These are phyloP conservation scores for Drosophila lini DNA, from an alignment of 1,140 invertebrate genomes.

Conservation along the genomic window DNA sequence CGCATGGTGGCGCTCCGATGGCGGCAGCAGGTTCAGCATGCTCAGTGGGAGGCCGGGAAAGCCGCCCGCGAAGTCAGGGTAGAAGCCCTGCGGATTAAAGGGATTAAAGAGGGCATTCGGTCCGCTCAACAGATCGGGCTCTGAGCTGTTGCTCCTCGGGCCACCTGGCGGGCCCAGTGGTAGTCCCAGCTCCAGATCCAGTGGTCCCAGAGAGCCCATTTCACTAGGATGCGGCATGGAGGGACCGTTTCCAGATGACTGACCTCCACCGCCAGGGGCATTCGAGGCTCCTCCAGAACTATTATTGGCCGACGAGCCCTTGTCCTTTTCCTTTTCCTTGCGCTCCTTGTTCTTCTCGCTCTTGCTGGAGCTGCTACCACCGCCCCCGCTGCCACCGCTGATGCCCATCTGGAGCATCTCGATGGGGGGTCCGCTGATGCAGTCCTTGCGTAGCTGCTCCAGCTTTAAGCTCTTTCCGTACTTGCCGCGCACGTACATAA, in stretches of 20 bases:
- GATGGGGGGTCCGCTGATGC: slow-evolving; percentile 89
- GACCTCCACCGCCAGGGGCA: slow-evolving; percentile 16
- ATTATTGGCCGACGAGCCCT: slow-evolving; percentile 33
- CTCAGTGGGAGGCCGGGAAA: slow-evolving; percentile 91
- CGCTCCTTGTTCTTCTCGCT: slow-evolving; percentile 71
- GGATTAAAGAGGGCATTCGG: slow-evolving; percentile 89
- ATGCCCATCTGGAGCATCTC: slow-evolving; percentile 89
- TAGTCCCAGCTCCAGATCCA: slow-evolving; percentile 72
- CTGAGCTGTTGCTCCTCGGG: slow-evolving; percentile 87
- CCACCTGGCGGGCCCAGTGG: slow-evolving; percentile 74
- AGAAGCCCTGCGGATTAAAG: slow-evolving; percentile 89
- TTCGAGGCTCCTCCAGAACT: slow-evolving; percentile 18
- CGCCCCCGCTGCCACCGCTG: slow-evolving; percentile 47
- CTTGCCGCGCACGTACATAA: slow-evolving; percentile 96
- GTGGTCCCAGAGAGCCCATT: slow-evolving; percentile 53
- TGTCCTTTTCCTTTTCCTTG: slow-evolving; percentile 81
- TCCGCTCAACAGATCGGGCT: slow-evolving; percentile 86
- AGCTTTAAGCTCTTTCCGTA: slow-evolving; percentile 95
- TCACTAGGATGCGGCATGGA: slow-evolving; percentile 59
- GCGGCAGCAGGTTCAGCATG: slow-evolving; percentile 92
- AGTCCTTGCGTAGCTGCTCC: slow-evolving; percentile 94
- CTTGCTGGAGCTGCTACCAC: slow-evolving; percentile 45
- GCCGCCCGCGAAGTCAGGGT: slow-evolving; percentile 90
- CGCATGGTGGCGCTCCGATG: slow-evolving; percentile 87
- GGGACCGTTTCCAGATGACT: slow-evolving; percentile 32